Base-by-base conservation (phyloP, 2,113 vertebrate species). In the Phalacrocorax aristotelis region DNA sequence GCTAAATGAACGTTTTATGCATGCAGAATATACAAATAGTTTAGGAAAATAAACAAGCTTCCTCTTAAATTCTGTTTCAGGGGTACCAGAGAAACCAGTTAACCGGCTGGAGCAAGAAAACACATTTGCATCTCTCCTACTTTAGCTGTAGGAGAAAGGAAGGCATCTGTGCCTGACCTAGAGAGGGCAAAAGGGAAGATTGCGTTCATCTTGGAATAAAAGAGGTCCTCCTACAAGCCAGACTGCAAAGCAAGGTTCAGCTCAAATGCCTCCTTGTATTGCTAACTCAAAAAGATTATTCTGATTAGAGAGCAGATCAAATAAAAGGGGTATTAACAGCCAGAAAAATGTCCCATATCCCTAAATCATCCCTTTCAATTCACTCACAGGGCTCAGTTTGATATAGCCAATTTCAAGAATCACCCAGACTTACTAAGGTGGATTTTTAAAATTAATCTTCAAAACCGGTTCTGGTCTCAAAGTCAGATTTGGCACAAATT, bases 401-500 rank as follows among this genome's bases (percentile, higher is more conserved):
- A 79, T 36, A 40, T 5, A 72, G 49, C 21, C 52, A 82, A 69
- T 82, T 86, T 46, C 62, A 93, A 87, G 52, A 71, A 82, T 58
- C 65, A 72, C 25, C 4, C 49, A 87, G 72, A 82, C 6, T 20
- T 79, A 49, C 68, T 82, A 52, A 34, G 11, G 15, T 38, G 15
- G 2, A 4, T 42, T 64, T 76, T 48, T 6, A 6, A 68, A 83
- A 85, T 46, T 13, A 34, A 69, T 46, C 66, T 77, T 90, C 81
- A 89, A 48, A 91, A 75, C 10, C 12, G 5, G 15, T 79, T 91
- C 61, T 81, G 44, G 44, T 89, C 61, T 91, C 34, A 42, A 79
- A 95, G 65, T 79, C 69, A 61, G 80, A 89, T 30, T 83, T 87
- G 77, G 80, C 83, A 96, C 55, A 68, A 88, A 81, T 55, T 90